phyloP scores from a whole-genome alignment of 2,797 vertebrate species.

The Heteromormyrus szaboi region DNA sequence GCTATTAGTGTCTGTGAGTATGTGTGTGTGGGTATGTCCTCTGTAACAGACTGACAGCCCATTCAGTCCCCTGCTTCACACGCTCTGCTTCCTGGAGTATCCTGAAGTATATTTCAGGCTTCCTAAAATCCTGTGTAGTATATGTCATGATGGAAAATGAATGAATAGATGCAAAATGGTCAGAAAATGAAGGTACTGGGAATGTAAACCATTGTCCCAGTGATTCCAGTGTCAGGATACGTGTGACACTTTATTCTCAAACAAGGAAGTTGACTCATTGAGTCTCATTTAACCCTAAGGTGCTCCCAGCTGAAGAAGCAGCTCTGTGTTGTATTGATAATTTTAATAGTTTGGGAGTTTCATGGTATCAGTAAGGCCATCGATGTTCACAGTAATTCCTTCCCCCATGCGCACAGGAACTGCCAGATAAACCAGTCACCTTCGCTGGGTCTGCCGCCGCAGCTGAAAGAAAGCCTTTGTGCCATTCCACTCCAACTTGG shows the following conservation, averaged over 20 bases:
- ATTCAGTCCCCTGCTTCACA: background rate
- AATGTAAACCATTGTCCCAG: background rate
- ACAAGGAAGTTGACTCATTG: background rate
- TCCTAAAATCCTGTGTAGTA: background rate
- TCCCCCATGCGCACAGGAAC: background rate
- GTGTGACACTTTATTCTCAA: background rate
- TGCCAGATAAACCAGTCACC: background rate
- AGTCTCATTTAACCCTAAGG: background rate
- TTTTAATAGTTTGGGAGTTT: background rate
- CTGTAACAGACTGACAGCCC: background rate
- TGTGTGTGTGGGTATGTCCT: background rate
- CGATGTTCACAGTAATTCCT: background rate
- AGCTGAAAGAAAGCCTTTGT: background rate
- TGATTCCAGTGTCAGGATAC: background rate
- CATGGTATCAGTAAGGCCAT: background rate
- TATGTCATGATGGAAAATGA: background rate
- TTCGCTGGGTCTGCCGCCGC: background rate
- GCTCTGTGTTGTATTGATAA: background rate
- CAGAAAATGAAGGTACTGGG: background rate
- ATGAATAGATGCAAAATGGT: background rate
- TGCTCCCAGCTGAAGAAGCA: background rate
- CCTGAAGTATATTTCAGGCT: background rate
- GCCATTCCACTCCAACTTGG: conserved; percentile 1
- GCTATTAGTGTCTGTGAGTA: background rate
- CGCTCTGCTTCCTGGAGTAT: background rate